Evolutionary conservation across 1,140 invertebrate species (phyloP).

Genomic region (Trypoxylus dichotomus): DNA sequence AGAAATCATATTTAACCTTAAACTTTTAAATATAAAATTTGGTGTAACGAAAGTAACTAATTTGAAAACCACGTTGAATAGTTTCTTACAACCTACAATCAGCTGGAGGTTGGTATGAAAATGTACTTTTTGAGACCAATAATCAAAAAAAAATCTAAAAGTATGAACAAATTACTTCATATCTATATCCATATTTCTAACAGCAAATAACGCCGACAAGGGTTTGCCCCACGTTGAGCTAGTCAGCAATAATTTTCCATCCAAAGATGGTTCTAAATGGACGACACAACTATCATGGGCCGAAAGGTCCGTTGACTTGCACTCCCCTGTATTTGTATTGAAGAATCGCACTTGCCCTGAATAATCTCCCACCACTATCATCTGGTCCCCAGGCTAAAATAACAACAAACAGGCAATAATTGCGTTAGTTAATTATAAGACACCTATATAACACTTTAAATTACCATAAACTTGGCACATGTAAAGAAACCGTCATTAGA

Average conservation of each 20-base stretch:
- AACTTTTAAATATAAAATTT: too few relatives aligned
- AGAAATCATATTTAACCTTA: too few relatives aligned
- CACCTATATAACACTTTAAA: neutral
- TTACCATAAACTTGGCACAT: slow-evolving; percentile 75
- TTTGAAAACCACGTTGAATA: too few relatives aligned
- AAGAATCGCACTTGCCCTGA: slow-evolving; percentile 86
- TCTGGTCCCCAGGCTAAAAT: slow-evolving; percentile 74
- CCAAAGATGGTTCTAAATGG: slow-evolving; percentile 72
- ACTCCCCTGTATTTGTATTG: slow-evolving; percentile 77
- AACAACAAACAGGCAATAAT: slow-evolving; percentile 28
- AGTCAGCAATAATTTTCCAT: slow-evolving; percentile 80
- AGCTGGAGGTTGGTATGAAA: too few relatives aligned
- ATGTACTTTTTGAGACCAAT: too few relatives aligned
- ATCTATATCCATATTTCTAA: slow-evolving; percentile 76
- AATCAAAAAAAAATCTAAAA: too few relatives aligned
- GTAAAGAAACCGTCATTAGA: slow-evolving; percentile 82
- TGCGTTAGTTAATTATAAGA: neutral
- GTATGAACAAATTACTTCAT: slow-evolving; percentile 63
- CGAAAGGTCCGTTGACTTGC: slow-evolving; percentile 71
- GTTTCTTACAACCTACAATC: too few relatives aligned
- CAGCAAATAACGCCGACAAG: slow-evolving; percentile 83
- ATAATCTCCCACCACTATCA: slow-evolving; percentile 82
- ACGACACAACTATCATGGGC: slow-evolving; percentile 85
- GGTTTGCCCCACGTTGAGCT: slow-evolving; percentile 83
- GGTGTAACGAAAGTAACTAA: too few relatives aligned